Evolutionary conservation across 1,140 invertebrate genomes (phyloP).

Genomic region (Odontomachus brunneus): DNA sequence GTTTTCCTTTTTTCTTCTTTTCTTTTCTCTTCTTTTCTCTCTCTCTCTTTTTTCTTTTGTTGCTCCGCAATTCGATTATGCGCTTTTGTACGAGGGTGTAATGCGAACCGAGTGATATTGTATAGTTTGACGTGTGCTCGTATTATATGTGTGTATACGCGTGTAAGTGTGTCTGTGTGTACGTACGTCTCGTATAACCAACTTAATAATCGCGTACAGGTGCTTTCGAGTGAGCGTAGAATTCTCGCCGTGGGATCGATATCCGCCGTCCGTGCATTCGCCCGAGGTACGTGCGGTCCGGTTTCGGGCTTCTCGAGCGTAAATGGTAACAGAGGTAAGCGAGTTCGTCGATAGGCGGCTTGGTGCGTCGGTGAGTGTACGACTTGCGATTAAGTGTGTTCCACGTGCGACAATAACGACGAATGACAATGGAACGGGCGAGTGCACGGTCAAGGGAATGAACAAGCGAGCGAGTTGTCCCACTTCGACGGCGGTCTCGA

Average conservation of each 20-base stretch:
- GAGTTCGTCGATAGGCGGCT: background rate
- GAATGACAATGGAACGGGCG: slow-evolving; percentile 9
- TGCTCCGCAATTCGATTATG: slow-evolving; percentile 79
- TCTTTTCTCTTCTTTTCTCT: slow-evolving; percentile 56
- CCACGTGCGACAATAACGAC: slow-evolving; percentile 14
- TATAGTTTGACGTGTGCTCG: slow-evolving; percentile 40
- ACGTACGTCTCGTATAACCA: slow-evolving; percentile 10
- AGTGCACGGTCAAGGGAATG: slow-evolving; percentile 21
- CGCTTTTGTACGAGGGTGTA: slow-evolving; percentile 82
- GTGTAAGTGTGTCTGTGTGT: slow-evolving; percentile 16
- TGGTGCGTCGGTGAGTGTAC: background rate
- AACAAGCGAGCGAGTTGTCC: slow-evolving; percentile 16
- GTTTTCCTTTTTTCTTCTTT: slow-evolving; percentile 59
- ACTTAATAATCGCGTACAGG: slow-evolving; percentile 60
- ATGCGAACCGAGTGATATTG: slow-evolving; percentile 80
- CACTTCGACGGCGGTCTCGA: slow-evolving; percentile 42
- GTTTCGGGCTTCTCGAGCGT: background rate
- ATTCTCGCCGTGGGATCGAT: slow-evolving; percentile 71
- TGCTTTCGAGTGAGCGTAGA: slow-evolving; percentile 35
- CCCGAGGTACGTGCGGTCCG: slow-evolving; percentile 9
- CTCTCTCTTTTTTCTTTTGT: slow-evolving; percentile 60
- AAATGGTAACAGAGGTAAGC: background rate
- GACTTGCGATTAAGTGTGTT: background rate
- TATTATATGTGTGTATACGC: background rate
- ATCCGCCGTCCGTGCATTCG: slow-evolving; percentile 60